Evolutionary conservation across 2,888 invertebrate species (phyloP).

Genomic region (Keiferia lycopersicella): DNA sequence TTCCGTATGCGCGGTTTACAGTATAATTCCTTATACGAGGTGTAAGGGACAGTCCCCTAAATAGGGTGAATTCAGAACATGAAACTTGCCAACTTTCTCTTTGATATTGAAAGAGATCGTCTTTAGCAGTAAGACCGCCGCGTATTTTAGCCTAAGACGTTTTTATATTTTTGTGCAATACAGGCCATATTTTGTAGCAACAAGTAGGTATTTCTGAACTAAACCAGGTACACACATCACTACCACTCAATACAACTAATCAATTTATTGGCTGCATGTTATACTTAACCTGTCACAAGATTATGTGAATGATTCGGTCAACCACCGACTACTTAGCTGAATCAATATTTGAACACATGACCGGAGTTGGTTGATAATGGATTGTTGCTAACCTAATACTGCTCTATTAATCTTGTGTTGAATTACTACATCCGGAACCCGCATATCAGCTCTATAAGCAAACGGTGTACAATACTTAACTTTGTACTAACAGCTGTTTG

Average conservation of each 20-base stretch:
- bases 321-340: conserved; percentile 12
- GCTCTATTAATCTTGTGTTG: not conserved
- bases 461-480: too few species aligned
- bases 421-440: conserved; percentile 1
- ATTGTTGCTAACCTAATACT: not conserved
- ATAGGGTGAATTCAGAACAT: too few species aligned
- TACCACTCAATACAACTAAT: not conserved
- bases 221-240: not conserved
- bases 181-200: too few species aligned
- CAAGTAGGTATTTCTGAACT: not conserved
- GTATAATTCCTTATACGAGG: too few species aligned
- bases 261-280: not conserved
- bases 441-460: too few species aligned
- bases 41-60: too few species aligned
- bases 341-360: conserved; percentile 15
- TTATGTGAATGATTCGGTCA: conserved; percentile 1
- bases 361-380: conserved; percentile 8
- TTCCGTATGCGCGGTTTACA: conserved; percentile 7
- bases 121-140: too few species aligned
- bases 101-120: too few species aligned
- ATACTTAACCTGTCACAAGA: not conserved
- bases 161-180: too few species aligned
- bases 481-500: too few species aligned
- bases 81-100: too few species aligned
- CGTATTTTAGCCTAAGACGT: too few species aligned